Base-by-base conservation (phyloP, 2,797 vertebrate species). In the Oreochromis grahami region DNA sequence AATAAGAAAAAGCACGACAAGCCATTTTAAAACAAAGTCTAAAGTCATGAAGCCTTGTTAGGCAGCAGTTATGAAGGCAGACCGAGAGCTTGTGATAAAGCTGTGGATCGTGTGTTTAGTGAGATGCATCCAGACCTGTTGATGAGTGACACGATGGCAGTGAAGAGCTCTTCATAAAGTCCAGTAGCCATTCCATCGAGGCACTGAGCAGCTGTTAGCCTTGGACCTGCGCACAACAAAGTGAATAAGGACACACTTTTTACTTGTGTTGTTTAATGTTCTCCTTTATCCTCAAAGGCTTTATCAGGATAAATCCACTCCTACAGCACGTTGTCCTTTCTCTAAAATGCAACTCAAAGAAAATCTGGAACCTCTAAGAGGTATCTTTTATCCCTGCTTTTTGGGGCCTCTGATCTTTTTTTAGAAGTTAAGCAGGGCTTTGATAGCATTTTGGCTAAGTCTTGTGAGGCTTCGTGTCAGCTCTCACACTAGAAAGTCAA, bases 131-230 rank as follows among this genome's bases (percentile, higher is more conserved):
- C 56, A 1, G 21, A 99, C 98, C 98, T 98, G 97, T 99, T 99
- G 94, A 99, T 97, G 50, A 99, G 97, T 0, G 97, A 98, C 32
- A 99, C 95, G 0, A 99, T n/a, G 0, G 93, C 84, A 0, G 94
- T 96, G 68, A 99, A 99, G 36, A 99, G 96, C 77, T 99, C 98
- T 34, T 99, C 98, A 1, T 99, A 99, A 32, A 99, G 97, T 48
- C 98, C 98, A 0, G 96, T 92, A 3, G 97, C 98, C 97, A 99
- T 98, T 1, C 98, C 98, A 10, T 98, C 95, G 9, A 99, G 96
- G 36, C 98, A 99, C 92, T 99, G 98, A 78, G 86, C 56, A 0
- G 97, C 97, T 0, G 96, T 98, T 95, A 99, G 80, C 91, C 98
- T 97, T 1, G 96, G 97, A 65, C 97, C 98, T 98, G 89, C 19